These are phyloP conservation scores for Semaprochilodus insignis DNA, from an alignment of 2,797 vertebrate genomes.

Conservation along the genomic window DNA sequence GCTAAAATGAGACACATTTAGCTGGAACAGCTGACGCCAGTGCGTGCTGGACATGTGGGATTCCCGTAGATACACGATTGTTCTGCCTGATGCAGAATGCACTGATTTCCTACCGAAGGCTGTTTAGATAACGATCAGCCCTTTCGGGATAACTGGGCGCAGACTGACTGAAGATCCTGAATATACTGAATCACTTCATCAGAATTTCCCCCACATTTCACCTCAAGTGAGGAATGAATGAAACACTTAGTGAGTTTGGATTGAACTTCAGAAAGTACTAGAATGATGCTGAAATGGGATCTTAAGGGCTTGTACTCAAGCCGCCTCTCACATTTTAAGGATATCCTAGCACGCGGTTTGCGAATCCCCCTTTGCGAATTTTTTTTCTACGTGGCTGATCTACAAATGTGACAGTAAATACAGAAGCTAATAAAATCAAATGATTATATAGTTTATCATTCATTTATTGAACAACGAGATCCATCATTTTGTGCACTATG, in stretches of 20 bases:
- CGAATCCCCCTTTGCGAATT: no score
- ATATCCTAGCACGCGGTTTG: no score
- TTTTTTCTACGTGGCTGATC: no score
- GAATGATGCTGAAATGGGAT: no score
- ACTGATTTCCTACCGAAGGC: not conserved
- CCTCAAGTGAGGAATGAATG: not conserved
- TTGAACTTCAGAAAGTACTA: not conserved
- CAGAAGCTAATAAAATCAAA: no score
- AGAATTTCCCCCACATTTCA: not conserved
- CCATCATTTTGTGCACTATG: no score
- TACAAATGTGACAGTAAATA: no score
- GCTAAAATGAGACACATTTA: not conserved
- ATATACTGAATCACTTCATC: not conserved
- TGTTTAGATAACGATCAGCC: not conserved
- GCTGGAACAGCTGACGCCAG: slow-evolving; percentile 6
- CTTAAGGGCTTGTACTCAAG: no score
- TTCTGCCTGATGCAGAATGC: not conserved
- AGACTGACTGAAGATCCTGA: not conserved
- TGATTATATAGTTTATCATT: no score
- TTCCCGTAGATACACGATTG: not conserved
- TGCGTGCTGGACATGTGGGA: not conserved
- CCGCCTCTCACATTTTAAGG: no score
- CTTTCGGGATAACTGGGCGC: not conserved
- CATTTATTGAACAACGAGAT: no score
- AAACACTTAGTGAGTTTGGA: not conserved